Evolutionary conservation across 2,888 invertebrate species (phyloP).

Genomic region (Calliphora vomitoria): DNA sequence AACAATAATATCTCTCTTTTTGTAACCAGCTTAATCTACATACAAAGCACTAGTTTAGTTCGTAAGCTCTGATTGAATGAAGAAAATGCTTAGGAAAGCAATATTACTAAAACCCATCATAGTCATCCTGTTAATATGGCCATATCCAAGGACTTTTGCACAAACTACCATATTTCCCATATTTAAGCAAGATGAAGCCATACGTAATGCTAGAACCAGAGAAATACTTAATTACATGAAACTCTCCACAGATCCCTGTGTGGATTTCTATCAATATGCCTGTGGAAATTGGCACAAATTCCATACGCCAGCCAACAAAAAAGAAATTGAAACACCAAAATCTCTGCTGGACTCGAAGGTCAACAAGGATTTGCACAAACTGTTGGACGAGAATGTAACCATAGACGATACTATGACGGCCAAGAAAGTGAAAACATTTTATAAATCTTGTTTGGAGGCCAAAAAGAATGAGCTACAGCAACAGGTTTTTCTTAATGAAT

Average conservation of each 20-base stretch:
- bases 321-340: slow-evolving; percentile 69
- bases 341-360: slow-evolving; percentile 74
- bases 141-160: background rate
- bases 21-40: slow-evolving; percentile 52
- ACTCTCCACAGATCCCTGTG: slow-evolving; percentile 79
- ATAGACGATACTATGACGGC: slow-evolving; percentile 77
- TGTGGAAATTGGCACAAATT: slow-evolving; percentile 80
- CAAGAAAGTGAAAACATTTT: slow-evolving; percentile 81
- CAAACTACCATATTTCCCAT: slow-evolving; percentile 70
- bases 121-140: slow-evolving; percentile 23
- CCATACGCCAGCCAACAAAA: slow-evolving; percentile 44
- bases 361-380: slow-evolving; percentile 76
- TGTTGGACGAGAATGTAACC: slow-evolving; percentile 77
- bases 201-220: slow-evolving; percentile 76
- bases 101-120: slow-evolving; percentile 17
- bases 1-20: slow-evolving; percentile 42
- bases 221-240: slow-evolving; percentile 80
- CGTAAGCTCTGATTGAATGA: slow-evolving; percentile 45
- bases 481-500: slow-evolving; percentile 78
- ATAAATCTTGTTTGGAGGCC: slow-evolving; percentile 79
- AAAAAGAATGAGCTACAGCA: slow-evolving; percentile 77
- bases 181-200: slow-evolving; percentile 77
- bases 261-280: slow-evolving; percentile 82
- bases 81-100: slow-evolving; percentile 49
- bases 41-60: slow-evolving; percentile 57